Conservation (phyloP, 2,113 vertebrate genomes). For the Todiramphus chloris region DNA sequence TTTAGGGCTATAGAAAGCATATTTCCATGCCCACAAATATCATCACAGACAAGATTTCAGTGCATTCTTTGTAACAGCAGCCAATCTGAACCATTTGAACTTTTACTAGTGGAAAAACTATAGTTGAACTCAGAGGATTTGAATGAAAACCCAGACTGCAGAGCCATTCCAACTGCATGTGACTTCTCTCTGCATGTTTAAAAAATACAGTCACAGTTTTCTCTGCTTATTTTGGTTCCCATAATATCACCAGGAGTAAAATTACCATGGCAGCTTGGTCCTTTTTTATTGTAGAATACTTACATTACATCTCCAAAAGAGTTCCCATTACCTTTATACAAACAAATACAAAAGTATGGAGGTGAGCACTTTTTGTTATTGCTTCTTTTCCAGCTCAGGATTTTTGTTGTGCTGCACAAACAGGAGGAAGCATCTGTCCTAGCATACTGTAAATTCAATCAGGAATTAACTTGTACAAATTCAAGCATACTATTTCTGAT, state of each 20-base stretch:
- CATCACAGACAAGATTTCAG: neutral
- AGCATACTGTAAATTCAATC: neutral
- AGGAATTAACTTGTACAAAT: constrained; percentile 2
- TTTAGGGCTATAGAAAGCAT: neutral
- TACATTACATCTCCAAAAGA: neutral
- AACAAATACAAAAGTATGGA: neutral
- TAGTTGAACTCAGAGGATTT: neutral
- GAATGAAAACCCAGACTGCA: neutral
- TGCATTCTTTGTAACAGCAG: constrained; percentile 1
- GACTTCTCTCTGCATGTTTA: neutral
- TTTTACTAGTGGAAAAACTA: constrained; percentile 47
- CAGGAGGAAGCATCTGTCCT: constrained; percentile 33
- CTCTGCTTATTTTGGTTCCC: neutral
- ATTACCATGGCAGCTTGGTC: neutral
- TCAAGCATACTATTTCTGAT: constrained; percentile 21
- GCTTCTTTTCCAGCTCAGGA: neutral
- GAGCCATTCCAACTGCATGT: neutral
- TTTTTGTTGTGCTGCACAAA: neutral
- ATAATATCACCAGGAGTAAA: neutral
- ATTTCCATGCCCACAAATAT: neutral
- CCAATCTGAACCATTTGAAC: neutral
- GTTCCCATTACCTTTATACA: neutral
- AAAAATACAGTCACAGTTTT: neutral
- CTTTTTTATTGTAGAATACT: neutral
- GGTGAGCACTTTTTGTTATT: neutral